A percentile compares a stretch with the other conserved stretches of the same genome.
Evolutionary conservation across 2,888 invertebrate species (phyloP).

Genomic region (Synanthedon vespiformis): DNA sequence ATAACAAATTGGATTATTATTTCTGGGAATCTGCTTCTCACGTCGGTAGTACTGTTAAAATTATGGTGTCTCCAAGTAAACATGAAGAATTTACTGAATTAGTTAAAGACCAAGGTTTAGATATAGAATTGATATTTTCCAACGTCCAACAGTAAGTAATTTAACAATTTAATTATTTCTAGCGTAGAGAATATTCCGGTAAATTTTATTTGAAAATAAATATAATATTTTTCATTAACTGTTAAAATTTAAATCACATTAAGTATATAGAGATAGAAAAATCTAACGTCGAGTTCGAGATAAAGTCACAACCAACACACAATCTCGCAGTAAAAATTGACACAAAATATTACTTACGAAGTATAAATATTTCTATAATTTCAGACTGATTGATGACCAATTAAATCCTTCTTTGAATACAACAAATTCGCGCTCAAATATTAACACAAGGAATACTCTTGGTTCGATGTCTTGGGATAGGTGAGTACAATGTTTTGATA

Average conservation of each 20-base stretch:
- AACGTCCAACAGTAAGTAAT: slow-evolving; percentile 72
- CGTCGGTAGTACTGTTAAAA: slow-evolving; percentile 44
- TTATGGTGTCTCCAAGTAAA: slow-evolving; percentile 73
- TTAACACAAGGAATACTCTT: slow-evolving; percentile 9
- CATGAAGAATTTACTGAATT: slow-evolving; percentile 51
- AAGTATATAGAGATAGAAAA: too few species aligned
- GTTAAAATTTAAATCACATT: too few species aligned
- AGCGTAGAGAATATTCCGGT: background rate
- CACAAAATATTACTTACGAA: background rate
- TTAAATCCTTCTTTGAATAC: background rate
- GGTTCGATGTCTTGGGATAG: slow-evolving; percentile 61
- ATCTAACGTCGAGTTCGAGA: too few species aligned
- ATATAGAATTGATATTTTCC: slow-evolving; percentile 52
- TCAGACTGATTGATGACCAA: background rate
- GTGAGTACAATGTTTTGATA: background rate
- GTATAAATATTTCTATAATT: background rate
- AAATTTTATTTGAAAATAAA: too few species aligned
- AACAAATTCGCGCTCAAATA: background rate
- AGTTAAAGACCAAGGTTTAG: slow-evolving; percentile 30
- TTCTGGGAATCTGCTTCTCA: slow-evolving; percentile 51
- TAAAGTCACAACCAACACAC: too few species aligned
- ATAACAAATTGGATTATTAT: slow-evolving; percentile 23
- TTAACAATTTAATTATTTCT: background rate
- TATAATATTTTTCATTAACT: too few species aligned
- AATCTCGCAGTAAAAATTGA: too few species aligned